phyloP scores from a whole-genome alignment of 2,113 vertebrate species.

The Gnathonemus longibarbis region DNA sequence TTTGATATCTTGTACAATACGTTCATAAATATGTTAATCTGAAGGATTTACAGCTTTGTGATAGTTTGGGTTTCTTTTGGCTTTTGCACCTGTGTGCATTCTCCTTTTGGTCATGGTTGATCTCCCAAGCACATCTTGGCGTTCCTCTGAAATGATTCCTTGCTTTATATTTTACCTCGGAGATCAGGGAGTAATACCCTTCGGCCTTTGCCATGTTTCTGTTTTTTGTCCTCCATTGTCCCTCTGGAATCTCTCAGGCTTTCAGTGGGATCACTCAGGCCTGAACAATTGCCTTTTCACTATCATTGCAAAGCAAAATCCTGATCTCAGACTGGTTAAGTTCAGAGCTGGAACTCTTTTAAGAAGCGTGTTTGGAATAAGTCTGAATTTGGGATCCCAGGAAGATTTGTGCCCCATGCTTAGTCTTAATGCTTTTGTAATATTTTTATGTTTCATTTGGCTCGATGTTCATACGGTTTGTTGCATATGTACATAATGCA shows the following conservation, averaged over 20 bases:
- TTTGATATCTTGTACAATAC: not conserved
- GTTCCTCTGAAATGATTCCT: constrained; percentile 9
- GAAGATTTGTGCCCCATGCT: not conserved
- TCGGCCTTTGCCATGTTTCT: not conserved
- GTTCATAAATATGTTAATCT: not conserved
- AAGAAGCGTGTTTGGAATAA: constrained; percentile 25
- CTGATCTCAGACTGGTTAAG: constrained; percentile 40
- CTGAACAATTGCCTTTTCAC: constrained; percentile 21
- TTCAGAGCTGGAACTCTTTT: constrained; percentile 39
- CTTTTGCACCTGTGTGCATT: not conserved
- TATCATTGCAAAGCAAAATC: constrained; percentile 33
- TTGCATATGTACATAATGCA: not conserved
- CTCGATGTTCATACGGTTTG: not conserved
- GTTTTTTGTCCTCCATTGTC: constrained; percentile 18
- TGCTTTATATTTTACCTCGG: constrained; percentile 2
- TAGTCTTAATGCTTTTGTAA: not conserved
- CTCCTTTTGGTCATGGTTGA: constrained; percentile 1
- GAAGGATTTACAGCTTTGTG: not conserved
- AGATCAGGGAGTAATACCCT: constrained; percentile 23
- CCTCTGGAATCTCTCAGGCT: constrained; percentile 32
- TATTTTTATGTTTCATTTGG: not conserved
- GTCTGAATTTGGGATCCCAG: constrained; percentile 17
- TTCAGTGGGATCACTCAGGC: constrained; percentile 39
- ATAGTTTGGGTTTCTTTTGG: not conserved
- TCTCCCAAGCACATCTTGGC: not conserved